Evolutionary conservation across 2,113 vertebrate genomes (phyloP).

Genomic region (Sceloporus undulatus): DNA sequence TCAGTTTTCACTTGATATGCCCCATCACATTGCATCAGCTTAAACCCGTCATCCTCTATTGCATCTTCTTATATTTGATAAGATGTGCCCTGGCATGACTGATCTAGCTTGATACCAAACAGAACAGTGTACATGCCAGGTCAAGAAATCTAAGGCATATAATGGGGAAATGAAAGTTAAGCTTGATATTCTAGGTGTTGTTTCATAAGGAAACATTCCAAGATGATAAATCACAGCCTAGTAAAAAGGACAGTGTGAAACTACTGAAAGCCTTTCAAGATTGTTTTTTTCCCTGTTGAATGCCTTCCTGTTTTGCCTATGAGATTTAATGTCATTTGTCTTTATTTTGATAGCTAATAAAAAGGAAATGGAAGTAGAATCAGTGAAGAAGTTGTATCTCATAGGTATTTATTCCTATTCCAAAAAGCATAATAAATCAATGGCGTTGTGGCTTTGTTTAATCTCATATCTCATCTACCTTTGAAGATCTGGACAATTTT

Average conservation of each 20-base stretch:
- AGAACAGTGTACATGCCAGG: neutral
- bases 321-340: neutral
- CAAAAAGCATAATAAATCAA: neutral
- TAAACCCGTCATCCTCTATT: neutral
- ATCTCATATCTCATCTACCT: neutral
- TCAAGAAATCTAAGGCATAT: neutral
- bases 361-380: neutral
- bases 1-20: neutral
- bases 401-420: neutral
- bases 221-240: neutral
- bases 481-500: neutral
- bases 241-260: neutral
- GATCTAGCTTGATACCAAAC: constrained; percentile 23
- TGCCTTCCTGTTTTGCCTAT: neutral
- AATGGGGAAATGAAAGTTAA: neutral
- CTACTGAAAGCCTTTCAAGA: neutral
- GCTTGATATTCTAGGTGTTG: neutral
- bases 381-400: neutral
- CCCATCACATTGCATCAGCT: neutral
- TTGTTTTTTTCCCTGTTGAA: neutral
- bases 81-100: constrained; percentile 3
- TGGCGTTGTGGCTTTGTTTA: neutral
- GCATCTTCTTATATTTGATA: constrained; percentile 18
- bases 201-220: neutral
- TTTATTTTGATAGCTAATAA: constrained; percentile 2